Evolutionary conservation across 1,140 invertebrate species (phyloP).

Genomic region (Hycleus phaleratus): DNA sequence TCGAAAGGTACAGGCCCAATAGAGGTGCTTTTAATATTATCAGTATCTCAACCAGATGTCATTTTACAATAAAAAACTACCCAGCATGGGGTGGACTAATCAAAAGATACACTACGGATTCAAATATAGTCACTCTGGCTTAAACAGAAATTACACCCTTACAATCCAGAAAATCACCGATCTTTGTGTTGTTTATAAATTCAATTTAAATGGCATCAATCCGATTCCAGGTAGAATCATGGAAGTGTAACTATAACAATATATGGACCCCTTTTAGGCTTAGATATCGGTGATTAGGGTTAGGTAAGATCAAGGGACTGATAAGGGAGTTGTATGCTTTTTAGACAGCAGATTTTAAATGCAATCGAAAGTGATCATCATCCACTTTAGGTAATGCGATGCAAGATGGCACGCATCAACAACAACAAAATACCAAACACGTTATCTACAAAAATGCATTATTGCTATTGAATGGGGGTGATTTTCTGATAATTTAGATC

Average conservation of each 20-base stretch:
- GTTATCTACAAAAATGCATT: constrained; percentile 15
- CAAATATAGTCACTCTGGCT: too few relatives aligned
- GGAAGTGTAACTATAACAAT: constrained; percentile 15
- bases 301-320: constrained; percentile 6
- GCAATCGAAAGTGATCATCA: constrained; percentile 15
- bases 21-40: constrained; percentile 4
- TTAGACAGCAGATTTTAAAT: constrained; percentile 2
- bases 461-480: constrained; percentile 26
- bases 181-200: too few relatives aligned
- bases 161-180: too few relatives aligned
- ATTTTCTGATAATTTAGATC: constrained; percentile 21
- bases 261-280: constrained; percentile 23
- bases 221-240: neutral
- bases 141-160: too few relatives aligned
- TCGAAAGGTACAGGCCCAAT: neutral
- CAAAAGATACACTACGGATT: neutral
- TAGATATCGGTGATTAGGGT: constrained; percentile 7
- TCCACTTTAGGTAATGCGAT: constrained; percentile 24
- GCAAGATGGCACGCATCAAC: constrained; percentile 22
- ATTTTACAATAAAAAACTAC: neutral
- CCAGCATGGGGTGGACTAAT: constrained; percentile 1
- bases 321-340: constrained; percentile 5
- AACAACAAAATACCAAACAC: neutral
- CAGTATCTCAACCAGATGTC: constrained; percentile 8
- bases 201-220: too few relatives aligned